Percentiles rank a stretch among this genome's conserved stretches.
phyloP scores from a whole-genome alignment of 2,888 invertebrate species.

The Epiblema foenella region DNA sequence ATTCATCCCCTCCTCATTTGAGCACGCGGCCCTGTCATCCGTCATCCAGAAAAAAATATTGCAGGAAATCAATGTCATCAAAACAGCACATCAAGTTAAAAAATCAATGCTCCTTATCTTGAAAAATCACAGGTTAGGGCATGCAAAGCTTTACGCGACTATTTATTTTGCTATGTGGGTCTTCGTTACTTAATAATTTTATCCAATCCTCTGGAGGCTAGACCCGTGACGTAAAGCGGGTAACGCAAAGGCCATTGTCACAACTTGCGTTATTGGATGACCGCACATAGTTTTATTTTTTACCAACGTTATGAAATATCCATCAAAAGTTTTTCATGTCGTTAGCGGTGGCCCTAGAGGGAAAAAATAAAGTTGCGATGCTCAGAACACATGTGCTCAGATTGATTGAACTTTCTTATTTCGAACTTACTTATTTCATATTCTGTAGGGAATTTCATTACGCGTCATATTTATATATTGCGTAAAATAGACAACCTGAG shows the following conservation, averaged over 20 bases:
- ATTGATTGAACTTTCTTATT: slow-evolving; percentile 47
- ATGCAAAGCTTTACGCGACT: neutral
- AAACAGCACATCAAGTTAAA: neutral
- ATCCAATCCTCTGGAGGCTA: neutral
- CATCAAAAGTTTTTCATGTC: slow-evolving; percentile 76
- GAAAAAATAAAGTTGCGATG: slow-evolving; percentile 55
- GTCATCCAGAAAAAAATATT: neutral
- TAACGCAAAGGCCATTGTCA: slow-evolving; percentile 51
- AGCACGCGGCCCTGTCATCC: too few species aligned
- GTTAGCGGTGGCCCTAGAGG: slow-evolving; percentile 67
- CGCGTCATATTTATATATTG: slow-evolving; percentile 38
- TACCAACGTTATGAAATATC: slow-evolving; percentile 71
- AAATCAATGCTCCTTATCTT: neutral
- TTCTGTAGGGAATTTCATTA: slow-evolving; percentile 37
- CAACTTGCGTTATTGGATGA: slow-evolving; percentile 67
- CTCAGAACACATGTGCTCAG: slow-evolving; percentile 51
- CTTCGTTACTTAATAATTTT: neutral
- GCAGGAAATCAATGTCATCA: neutral
- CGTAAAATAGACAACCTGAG: slow-evolving; percentile 7
- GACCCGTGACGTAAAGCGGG: slow-evolving; percentile 10
- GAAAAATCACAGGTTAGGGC: neutral
- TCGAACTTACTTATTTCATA: slow-evolving; percentile 53
- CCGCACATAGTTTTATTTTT: slow-evolving; percentile 67
- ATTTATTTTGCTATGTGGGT: too few species aligned
- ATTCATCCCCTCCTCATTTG: too few species aligned